phyloP scores from a whole-genome alignment of 1,140 invertebrate genomes.

The Drosophila nasuta region DNA sequence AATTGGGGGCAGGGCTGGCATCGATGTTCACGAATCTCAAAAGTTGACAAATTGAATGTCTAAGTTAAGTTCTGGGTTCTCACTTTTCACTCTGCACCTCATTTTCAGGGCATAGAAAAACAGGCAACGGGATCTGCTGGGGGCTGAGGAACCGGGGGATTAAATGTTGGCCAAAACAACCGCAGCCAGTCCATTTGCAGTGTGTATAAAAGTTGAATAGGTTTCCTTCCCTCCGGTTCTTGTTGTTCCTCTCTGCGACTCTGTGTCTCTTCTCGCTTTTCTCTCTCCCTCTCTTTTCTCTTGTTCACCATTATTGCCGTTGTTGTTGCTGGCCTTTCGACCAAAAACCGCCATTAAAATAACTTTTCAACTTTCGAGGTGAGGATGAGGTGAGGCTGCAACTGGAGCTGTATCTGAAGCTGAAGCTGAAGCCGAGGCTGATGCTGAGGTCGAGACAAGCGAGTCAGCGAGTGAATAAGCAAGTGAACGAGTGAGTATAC shows the following conservation, averaged over 20 bases:
- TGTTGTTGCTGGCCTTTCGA: slow-evolving; percentile 24
- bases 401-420: not conserved
- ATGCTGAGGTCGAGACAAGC: too few species aligned
- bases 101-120: not conserved
- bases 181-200: slow-evolving; percentile 42
- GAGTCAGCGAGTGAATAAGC: not conserved
- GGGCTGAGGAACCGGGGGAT: not conserved
- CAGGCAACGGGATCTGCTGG: not conserved
- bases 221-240: slow-evolving; percentile 6
- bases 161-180: slow-evolving; percentile 28
- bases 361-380: slow-evolving; percentile 54
- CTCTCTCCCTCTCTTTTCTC: too few species aligned
- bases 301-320: slow-evolving; percentile 4
- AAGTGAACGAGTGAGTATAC: not conserved
- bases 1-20: not conserved
- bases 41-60: slow-evolving; percentile 38
- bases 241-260: not conserved
- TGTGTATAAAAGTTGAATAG: slow-evolving; percentile 37
- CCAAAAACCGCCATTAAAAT: slow-evolving; percentile 67
- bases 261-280: not conserved
- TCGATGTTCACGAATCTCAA: slow-evolving; percentile 22
- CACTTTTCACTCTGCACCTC: not conserved
- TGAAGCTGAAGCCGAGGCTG: not conserved
- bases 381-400: not conserved
- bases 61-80: slow-evolving; percentile 18